These are phyloP conservation scores for Orthosia cruda DNA, from an alignment of 2,888 invertebrate genomes.

Conservation along the genomic window DNA sequence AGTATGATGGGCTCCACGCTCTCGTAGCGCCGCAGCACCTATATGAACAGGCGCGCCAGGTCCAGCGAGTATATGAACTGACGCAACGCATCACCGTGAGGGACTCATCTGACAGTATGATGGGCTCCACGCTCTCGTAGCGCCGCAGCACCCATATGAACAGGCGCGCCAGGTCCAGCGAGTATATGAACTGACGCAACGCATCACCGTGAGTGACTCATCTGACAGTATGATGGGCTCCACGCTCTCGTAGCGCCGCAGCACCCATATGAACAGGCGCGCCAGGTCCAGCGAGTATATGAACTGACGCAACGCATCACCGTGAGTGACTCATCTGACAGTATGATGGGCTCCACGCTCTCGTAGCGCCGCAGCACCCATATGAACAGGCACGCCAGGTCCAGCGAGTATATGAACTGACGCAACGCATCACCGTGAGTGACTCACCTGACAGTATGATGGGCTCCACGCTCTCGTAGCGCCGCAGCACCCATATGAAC, in stretches of 20 bases:
- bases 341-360: slow-evolving; percentile 98
- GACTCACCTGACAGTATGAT: no score
- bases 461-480: slow-evolving; percentile 97
- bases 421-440: slow-evolving; percentile 96
- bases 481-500: slow-evolving; percentile 97
- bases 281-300: slow-evolving; percentile 99
- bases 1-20: slow-evolving; percentile 98
- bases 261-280: slow-evolving; percentile 97
- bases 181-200: slow-evolving; percentile 99
- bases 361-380: slow-evolving; percentile 98
- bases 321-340: no score
- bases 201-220: slow-evolving; percentile 97
- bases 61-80: slow-evolving; percentile 99
- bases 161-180: slow-evolving; percentile 97
- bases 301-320: slow-evolving; percentile 98
- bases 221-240: slow-evolving; percentile 99
- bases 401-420: slow-evolving; percentile 99
- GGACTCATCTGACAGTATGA: no score
- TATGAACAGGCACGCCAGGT: slow-evolving; percentile 97
- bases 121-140: slow-evolving; percentile 97
- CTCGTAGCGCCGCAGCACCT: slow-evolving; percentile 97
- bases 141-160: slow-evolving; percentile 97
- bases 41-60: slow-evolving; percentile 97
- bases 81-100: slow-evolving; percentile 96
- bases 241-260: slow-evolving; percentile 96